Percentiles rank a stretch among this genome's conserved stretches.
These are phyloP conservation scores for Manduca sexta DNA, from an alignment of 1,140 invertebrate species.

Conservation along the genomic window DNA sequence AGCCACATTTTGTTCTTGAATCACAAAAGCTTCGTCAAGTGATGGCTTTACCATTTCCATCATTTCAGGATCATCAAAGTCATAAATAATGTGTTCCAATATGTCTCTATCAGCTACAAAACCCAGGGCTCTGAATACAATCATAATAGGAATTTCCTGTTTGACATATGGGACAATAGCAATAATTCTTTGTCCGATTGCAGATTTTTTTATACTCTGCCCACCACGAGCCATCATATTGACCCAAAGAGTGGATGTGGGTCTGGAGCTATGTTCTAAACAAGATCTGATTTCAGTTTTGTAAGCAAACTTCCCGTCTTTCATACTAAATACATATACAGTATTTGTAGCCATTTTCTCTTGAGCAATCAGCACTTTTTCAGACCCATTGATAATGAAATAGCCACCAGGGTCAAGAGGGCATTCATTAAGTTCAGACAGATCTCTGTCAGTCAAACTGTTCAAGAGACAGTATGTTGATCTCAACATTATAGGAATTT, in stretches of 20 bases:
- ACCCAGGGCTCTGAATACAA: constrained; percentile 96
- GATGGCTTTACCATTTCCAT: constrained; percentile 99
- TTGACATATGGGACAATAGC: constrained; percentile 98
- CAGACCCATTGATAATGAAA: constrained; percentile 97
- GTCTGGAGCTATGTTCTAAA: constrained; percentile 93
- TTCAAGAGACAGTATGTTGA: constrained; percentile 97
- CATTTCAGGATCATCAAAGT: constrained; percentile 99
- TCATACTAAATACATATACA: constrained; percentile 99
- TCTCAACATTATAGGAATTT: constrained; percentile 99
- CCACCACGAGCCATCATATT: constrained; percentile 99
- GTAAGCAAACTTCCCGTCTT: constrained; percentile 97
- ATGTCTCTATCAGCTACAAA: constrained; percentile 99
- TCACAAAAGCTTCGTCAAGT: constrained; percentile 98
- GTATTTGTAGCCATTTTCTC: constrained; percentile 99
- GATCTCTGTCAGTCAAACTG: constrained; percentile 96
- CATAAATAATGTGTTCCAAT: constrained; percentile 98
- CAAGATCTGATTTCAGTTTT: constrained; percentile 98
- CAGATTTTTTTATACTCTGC: constrained; percentile 95
- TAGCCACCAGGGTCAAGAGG: constrained; percentile 98
- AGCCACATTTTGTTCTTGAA: constrained; percentile 99
- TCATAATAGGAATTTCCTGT: constrained; percentile 99
- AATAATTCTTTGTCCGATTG: constrained; percentile 98
- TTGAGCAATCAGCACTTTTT: constrained; percentile 98
- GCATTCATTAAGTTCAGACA: constrained; percentile 99
- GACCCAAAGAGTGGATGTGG: constrained; percentile 98